A percentile compares a stretch with the other conserved stretches of the same genome.
phyloP scores from a whole-genome alignment of 2,797 vertebrate species.

The Acipenser transmontanus region DNA sequence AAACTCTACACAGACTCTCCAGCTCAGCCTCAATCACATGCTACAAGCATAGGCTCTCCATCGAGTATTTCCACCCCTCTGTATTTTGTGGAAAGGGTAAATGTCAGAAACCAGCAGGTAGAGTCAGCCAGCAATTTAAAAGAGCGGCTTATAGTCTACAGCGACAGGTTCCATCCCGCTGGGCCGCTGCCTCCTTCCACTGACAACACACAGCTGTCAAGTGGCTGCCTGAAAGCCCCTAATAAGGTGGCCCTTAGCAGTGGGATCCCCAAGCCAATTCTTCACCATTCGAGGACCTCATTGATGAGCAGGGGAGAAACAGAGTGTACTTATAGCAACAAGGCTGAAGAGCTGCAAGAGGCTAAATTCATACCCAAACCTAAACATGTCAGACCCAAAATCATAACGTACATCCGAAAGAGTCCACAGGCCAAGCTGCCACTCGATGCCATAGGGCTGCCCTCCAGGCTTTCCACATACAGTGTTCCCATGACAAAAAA shows the following conservation, averaged over 20 bases:
- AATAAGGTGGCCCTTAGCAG: constrained; percentile 62
- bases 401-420: constrained; percentile 90
- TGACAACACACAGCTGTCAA: constrained; percentile 48
- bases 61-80: constrained; percentile 42
- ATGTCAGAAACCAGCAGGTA: constrained; percentile 41
- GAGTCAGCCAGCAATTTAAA: constrained; percentile 47
- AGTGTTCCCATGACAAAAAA: constrained; percentile 36
- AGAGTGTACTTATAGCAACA: constrained; percentile 50
- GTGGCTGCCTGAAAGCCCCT: constrained; percentile 57
- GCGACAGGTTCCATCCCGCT: constrained; percentile 37
- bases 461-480: constrained; percentile 51
- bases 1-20: constrained; percentile 58
- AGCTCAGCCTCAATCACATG: constrained; percentile 44
- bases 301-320: constrained; percentile 30
- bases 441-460: constrained; percentile 44
- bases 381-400: constrained; percentile 87
- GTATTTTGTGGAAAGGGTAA: constrained; percentile 49
- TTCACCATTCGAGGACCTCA: constrained; percentile 53
- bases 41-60: constrained; percentile 46
- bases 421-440: constrained; percentile 65
- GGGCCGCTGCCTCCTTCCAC: constrained; percentile 39
- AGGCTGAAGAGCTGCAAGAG: constrained; percentile 56
- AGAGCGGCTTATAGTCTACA: constrained; percentile 33
- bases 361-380: constrained; percentile 65
- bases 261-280: constrained; percentile 75